These are phyloP conservation scores for Molossus alvarezi DNA, from an alignment of 2,797 vertebrate genomes.

Conservation along the genomic window DNA sequence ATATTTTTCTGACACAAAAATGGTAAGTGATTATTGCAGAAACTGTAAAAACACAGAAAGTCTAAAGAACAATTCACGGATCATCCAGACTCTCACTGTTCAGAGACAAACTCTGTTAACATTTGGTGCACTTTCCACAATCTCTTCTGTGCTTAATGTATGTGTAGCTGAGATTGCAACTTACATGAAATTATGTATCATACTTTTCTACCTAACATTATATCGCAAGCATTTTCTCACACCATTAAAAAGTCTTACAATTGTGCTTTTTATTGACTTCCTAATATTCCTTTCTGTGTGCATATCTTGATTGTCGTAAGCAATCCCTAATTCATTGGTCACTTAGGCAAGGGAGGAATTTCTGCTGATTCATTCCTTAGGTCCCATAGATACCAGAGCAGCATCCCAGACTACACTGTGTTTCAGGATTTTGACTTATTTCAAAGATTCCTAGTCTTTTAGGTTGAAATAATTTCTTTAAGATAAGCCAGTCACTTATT, in stretches of 20 bases:
- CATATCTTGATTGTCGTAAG: neutral
- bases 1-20: neutral
- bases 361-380: neutral
- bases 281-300: neutral
- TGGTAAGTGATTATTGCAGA: neutral
- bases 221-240: neutral
- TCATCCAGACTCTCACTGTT: neutral
- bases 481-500: neutral
- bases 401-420: neutral
- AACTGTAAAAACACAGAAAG: neutral
- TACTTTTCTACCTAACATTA: neutral
- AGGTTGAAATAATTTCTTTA: neutral
- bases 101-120: neutral
- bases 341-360: neutral
- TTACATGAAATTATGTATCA: neutral
- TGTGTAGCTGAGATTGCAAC: slow-evolving; percentile 11
- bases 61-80: neutral
- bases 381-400: neutral
- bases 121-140: neutral
- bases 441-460: neutral
- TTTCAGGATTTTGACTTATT: slow-evolving; percentile 9
- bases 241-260: neutral
- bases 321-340: neutral
- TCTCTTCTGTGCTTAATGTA: slow-evolving; percentile 2
- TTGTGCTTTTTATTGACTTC: neutral